phyloP scores from a whole-genome alignment of 2,888 invertebrate species.

The Ennomos erosarius region DNA sequence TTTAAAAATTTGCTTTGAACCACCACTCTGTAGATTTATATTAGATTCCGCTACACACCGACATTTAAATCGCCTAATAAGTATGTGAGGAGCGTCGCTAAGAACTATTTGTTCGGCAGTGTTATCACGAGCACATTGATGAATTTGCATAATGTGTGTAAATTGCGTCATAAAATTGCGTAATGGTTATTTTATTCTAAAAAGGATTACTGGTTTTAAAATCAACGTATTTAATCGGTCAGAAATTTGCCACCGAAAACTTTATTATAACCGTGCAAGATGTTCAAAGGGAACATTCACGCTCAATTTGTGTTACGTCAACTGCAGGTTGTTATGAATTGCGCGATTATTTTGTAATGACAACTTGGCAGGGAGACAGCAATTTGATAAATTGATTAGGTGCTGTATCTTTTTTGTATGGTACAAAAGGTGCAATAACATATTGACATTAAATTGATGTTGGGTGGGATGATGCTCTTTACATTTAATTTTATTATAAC shows the following conservation, averaged over 20 bases:
- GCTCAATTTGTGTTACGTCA: conserved; percentile 24
- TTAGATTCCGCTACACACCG: conserved; percentile 56
- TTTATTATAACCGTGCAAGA: conserved; percentile 3
- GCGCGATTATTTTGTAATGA: conserved; percentile 21
- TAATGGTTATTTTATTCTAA: background rate
- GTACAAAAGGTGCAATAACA: too few species aligned
- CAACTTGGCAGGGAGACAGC: conserved; percentile 22
- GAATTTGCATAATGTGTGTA: background rate
- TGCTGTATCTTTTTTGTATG: background rate
- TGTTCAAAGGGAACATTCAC: conserved; percentile 27
- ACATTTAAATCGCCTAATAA: conserved; percentile 33
- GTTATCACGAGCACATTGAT: conserved; percentile 8
- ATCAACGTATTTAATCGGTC: background rate
- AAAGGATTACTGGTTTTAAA: background rate
- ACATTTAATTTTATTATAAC: too few species aligned
- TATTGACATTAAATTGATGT: too few species aligned
- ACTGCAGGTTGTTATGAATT: conserved; percentile 17
- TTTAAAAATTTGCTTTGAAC: conserved; percentile 82
- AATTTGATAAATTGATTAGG: conserved; percentile 9
- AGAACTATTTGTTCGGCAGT: conserved; percentile 14
- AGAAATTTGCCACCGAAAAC: background rate
- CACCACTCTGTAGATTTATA: conserved; percentile 70
- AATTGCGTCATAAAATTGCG: background rate
- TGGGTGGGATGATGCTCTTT: too few species aligned
- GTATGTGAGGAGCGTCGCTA: conserved; percentile 6